These are phyloP conservation scores for Pipistrellus kuhlii DNA, from an alignment of 2,797 vertebrate genomes.

Conservation along the genomic window DNA sequence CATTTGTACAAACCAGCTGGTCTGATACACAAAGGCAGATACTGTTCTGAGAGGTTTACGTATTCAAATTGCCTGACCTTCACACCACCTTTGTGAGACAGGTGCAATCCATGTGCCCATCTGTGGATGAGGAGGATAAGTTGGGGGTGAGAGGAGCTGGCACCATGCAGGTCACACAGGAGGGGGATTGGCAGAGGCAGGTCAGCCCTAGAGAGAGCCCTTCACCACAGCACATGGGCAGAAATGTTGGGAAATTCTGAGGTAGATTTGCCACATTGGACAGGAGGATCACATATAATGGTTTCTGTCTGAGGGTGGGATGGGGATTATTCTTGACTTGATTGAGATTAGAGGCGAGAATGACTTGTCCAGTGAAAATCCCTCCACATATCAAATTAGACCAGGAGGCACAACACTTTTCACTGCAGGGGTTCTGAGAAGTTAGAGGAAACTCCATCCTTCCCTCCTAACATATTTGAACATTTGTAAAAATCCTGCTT, in stretches of 20 bases:
- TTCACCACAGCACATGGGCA: background rate
- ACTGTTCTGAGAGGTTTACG: background rate
- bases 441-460: background rate
- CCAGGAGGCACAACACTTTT: background rate
- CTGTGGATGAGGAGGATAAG: background rate
- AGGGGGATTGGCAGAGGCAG: background rate
- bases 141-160: fast-evolving
- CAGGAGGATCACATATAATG: background rate
- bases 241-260: background rate
- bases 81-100: background rate
- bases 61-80: background rate
- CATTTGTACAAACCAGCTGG: background rate
- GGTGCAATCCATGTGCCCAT: background rate
- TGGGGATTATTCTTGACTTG: background rate
- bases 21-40: fast-evolving
- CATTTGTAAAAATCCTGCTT: background rate
- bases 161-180: background rate
- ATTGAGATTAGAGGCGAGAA: background rate
- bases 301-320: background rate
- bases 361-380: background rate
- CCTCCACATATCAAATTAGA: background rate
- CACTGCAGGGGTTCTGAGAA: background rate
- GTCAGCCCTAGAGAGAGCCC: background rate
- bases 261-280: background rate
- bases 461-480: background rate